Evolutionary conservation across 2,888 invertebrate genomes (phyloP).

Genomic region (Aphodius sticticus): DNA sequence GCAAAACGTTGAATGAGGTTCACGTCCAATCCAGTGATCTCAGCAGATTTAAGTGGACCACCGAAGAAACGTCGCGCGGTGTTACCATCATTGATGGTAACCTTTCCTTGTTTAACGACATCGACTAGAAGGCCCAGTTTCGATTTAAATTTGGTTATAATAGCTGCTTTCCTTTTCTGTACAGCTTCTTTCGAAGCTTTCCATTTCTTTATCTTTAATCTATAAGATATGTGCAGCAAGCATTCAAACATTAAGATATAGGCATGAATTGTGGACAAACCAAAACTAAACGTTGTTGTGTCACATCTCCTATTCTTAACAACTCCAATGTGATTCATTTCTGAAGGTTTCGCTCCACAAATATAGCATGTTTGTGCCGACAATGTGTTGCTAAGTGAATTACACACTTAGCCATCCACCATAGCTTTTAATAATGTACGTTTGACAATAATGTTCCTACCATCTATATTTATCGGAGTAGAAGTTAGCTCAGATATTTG

Average conservation of each 20-base stretch:
- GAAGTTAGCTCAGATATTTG: neutral
- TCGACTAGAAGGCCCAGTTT: neutral
- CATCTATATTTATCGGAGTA: neutral
- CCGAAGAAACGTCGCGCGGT: neutral
- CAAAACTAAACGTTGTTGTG: neutral
- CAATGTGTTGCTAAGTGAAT: neutral
- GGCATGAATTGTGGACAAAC: constrained; percentile 22
- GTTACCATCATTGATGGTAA: neutral
- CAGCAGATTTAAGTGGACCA: neutral
- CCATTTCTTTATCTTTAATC: constrained; percentile 8
- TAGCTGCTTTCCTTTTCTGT: neutral
- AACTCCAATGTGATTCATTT: too few species aligned
- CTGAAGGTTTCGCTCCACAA: neutral
- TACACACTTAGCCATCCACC: constrained; percentile 6
- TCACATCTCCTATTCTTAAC: neutral
- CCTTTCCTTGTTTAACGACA: neutral
- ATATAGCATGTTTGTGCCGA: constrained; percentile 7
- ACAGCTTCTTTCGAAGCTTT: neutral
- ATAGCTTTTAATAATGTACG: neutral
- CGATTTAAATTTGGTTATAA: neutral
- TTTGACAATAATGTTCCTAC: neutral
- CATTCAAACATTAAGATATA: constrained; percentile 22
- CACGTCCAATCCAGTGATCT: neutral
- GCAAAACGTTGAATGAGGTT: too few species aligned
- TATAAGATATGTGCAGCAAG: constrained; percentile 28